These are phyloP conservation scores for Drosophila baimaii DNA, from an alignment of 1,140 invertebrate species.

Conservation along the genomic window DNA sequence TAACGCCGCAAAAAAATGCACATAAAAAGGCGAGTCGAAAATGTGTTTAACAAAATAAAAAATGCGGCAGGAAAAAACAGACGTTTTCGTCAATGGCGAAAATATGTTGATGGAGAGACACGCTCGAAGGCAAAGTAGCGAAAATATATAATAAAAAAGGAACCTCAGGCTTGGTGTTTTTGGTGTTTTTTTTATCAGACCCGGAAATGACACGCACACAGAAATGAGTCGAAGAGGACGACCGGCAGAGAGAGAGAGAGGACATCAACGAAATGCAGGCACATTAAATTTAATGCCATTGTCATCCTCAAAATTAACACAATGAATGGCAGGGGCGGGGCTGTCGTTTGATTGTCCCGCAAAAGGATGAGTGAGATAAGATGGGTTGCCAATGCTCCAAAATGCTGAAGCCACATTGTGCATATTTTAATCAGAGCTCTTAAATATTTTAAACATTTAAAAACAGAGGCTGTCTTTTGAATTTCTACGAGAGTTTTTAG, in stretches of 20 bases:
- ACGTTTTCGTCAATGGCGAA: constrained; percentile 45
- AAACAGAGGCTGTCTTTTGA: no score
- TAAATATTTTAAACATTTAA: not conserved
- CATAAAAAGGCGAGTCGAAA: constrained; percentile 67
- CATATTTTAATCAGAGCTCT: not conserved
- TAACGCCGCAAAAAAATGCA: constrained; percentile 78
- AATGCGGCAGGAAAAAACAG: constrained; percentile 25
- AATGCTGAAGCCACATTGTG: not conserved
- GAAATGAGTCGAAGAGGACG: constrained; percentile 16
- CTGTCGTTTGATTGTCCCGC: constrained; percentile 19
- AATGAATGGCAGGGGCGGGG: constrained; percentile 24
- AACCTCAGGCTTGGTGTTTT: constrained; percentile 41
- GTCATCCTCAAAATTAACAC: constrained; percentile 49
- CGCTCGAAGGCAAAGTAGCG: constrained; percentile 11
- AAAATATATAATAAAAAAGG: constrained; percentile 27
- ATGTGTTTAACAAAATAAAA: constrained; percentile 64
- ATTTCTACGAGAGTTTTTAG: not conserved
- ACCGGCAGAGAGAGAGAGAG: no score
- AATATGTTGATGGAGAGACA: constrained; percentile 64
- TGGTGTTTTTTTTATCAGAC: constrained; percentile 47
- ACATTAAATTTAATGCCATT: constrained; percentile 56
- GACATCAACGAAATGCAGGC: constrained; percentile 42
- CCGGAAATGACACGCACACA: constrained; percentile 71
- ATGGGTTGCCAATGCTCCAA: not conserved
- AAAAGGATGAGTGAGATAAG: constrained; percentile 19